Evolutionary conservation across 2,797 vertebrate species (phyloP), one percentile per base, ranked within the genome.

Genomic region (Channallabes apus): DNA sequence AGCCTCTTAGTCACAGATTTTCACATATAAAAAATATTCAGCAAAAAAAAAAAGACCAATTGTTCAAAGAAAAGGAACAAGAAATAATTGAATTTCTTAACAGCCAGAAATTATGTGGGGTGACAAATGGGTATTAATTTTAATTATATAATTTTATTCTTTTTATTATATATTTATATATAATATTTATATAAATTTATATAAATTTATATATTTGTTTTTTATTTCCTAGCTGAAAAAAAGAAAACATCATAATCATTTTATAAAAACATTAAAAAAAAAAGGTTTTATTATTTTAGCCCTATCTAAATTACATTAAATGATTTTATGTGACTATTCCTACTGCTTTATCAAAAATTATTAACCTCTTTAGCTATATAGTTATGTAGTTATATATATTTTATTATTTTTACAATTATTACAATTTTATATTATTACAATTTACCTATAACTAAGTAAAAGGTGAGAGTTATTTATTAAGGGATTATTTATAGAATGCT

Each of bases 1-100:
- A 89, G 77, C 75, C 86, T 79, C 61, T 35, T 46, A 86, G 75
- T 82, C 11, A 18, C 20, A 38, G 46, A 41, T 76, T 76, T 64
- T 84, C 80, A 54, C 24, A 62, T 78, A 38, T 73, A 18, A 59
- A 12, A 77, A 77, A 62, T 78, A 78, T 38, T 3, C 3, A n/a
- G 32, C 11, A n/a, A n/a, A n/a, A 24, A 9, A 12, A 59, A 59
- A 38, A 17, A 24, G n/a, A 58, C 3, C n/a, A 54, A 27, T 56
- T 56, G 18, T 75, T 75, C 14, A 76, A 29, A 54, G 46, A 56
- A 29, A 6, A 51, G 11, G 20, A 3, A 24, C 1, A 24, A 46
- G 24, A 72, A 46, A 46, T 5, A 24, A 24, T n/a, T 41, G 0
- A 71, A 12, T 15, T 41, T 71, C 12, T 71, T 41, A n/a, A 73